These are phyloP conservation scores for Platypus cylindrus DNA, from an alignment of 2,888 invertebrate genomes.

Conservation along the genomic window DNA sequence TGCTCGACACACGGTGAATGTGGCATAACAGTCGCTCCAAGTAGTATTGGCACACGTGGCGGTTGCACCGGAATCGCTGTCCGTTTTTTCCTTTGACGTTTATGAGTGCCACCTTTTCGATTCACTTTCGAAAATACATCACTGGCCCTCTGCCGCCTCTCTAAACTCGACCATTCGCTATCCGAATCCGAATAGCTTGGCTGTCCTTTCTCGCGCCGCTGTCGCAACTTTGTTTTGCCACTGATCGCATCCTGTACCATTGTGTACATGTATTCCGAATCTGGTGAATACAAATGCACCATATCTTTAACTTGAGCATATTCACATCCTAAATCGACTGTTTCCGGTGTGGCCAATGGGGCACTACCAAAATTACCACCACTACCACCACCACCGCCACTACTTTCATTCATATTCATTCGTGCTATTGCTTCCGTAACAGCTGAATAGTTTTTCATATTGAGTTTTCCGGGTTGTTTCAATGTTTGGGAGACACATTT, in stretches of 20 bases:
- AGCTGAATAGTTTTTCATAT: conserved; percentile 78
- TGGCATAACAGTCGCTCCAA: conserved; percentile 28
- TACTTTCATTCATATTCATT: conserved; percentile 46
- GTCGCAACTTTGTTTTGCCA: conserved; percentile 46
- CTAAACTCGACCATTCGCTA: conserved; percentile 67
- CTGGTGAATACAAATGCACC: conserved; percentile 41
- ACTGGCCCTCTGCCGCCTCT: conserved; percentile 45
- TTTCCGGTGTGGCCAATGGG: conserved; percentile 64
- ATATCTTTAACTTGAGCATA: conserved; percentile 59
- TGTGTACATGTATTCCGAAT: conserved; percentile 53
- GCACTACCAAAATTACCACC: conserved; percentile 51
- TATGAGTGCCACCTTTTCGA: conserved; percentile 54
- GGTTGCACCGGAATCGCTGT: conserved; percentile 77
- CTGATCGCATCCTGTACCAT: conserved; percentile 33
- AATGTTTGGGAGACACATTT: conserved; percentile 57
- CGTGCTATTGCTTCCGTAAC: conserved; percentile 74
- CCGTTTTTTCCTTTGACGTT: conserved; percentile 59
- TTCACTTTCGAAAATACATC: conserved; percentile 53
- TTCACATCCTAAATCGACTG: conserved; percentile 60
- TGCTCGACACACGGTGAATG: conserved; percentile 29
- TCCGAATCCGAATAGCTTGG: conserved; percentile 79
- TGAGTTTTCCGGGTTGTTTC: conserved; percentile 81
- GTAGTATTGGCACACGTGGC: conserved; percentile 44
- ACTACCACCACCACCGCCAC: no score
- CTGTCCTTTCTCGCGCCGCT: conserved; percentile 51